Evolutionary conservation across 2,113 vertebrate species (phyloP), one percentile per base, ranked within the genome.

Genomic region (Cyprinodon variegatus): DNA sequence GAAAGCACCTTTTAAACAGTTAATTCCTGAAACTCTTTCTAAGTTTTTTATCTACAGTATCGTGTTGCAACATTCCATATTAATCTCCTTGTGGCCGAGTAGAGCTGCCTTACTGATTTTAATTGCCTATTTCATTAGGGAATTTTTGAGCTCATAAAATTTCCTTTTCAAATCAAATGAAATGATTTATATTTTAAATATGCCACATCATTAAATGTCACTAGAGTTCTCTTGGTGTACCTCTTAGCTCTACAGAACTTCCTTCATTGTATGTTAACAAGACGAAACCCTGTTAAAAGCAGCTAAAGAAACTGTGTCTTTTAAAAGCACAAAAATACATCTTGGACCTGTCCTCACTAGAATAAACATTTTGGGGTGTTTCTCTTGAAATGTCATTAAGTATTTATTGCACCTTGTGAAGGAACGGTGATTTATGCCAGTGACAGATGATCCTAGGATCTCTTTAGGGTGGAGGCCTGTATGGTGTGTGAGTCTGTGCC

Each of bases 301-400:
- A 61, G 53, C 36, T 9, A 20, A 15, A 5, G 20, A 61, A 22
- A 37, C 5, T 20, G 60, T 69, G 68, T 29, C 74, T 62, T 20
- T 40, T 48, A 60, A 38, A 78, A 37, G 36, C 38, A 61, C 22
- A 43, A 38, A 77, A 53, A 36, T 7, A 69, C 43, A 45, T 45
- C 39, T 57, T 48, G 22, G 39, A 68, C 14, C 29, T 71, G 17
- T 57, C 20, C 70, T 40, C 65, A 62, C 62, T 11, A 59, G 70
- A 64, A 70, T 72, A 39, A 83, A 80, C 39, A 45, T 46, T 61
- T 50, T 22, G 77, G 89, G 90, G 83, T 81, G 92, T 89, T 90
- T 83, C 82, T 89, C 76, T 79, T 41, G 74, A 59, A 68, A 72
- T 88, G 88, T 90, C 90, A 81, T 65, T 66, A 67, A 39, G 61